Percentiles rank a stretch among this genome's conserved stretches.
Conservation (phyloP, 1,140 invertebrate genomes). For the Penaeus indicus region DNA sequence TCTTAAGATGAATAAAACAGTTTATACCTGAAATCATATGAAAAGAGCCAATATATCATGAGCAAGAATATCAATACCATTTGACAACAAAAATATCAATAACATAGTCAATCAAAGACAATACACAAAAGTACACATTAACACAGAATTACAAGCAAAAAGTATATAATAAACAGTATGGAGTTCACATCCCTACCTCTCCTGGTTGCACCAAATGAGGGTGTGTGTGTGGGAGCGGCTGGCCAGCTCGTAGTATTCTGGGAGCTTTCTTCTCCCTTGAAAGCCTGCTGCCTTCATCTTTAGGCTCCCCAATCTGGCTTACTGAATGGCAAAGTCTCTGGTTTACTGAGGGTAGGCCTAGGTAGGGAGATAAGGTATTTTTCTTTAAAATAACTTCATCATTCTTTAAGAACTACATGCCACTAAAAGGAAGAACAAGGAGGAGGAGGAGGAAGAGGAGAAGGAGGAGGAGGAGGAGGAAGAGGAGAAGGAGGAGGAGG, state of each 20-base stretch:
- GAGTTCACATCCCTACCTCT: slow-evolving; percentile 32
- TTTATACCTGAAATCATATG: too few species aligned
- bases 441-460: too few species aligned
- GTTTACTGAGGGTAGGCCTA: neutral
- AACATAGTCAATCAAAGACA: neutral
- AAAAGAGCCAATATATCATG: too few species aligned
- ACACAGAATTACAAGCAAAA: neutral
- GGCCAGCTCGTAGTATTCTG: slow-evolving; percentile 36
- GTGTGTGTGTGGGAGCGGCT: slow-evolving; percentile 58
- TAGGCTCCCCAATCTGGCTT: slow-evolving; percentile 42
- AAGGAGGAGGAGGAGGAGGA: too few species aligned
- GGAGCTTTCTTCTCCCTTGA: neutral
- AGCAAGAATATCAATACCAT: too few species aligned
- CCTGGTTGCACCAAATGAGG: slow-evolving; percentile 61
- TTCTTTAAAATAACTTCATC: too few species aligned
- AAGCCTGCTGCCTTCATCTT: slow-evolving; percentile 6
- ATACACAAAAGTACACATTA: neutral
- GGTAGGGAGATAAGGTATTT: too few species aligned
- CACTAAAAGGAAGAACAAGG: too few species aligned
- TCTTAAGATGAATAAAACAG: too few species aligned
- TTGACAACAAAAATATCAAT: neutral
- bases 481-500: too few species aligned
- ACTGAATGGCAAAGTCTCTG: slow-evolving; percentile 34
- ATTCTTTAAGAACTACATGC: too few species aligned
- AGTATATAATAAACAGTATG: neutral